phyloP scores from a whole-genome alignment of 2,888 invertebrate genomes.

The Prostheceraeus crozeri region DNA sequence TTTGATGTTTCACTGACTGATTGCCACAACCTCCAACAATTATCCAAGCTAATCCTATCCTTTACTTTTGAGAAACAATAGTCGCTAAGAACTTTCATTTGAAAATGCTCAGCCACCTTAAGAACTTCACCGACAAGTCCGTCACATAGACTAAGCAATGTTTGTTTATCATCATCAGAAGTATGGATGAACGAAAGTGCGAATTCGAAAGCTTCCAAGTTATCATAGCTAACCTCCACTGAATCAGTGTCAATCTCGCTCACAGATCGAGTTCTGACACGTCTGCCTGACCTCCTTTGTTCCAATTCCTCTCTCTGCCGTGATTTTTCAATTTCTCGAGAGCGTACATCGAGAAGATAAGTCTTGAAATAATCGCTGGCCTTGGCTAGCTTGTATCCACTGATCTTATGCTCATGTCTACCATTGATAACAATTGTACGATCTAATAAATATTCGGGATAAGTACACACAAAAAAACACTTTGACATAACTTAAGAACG shows the following conservation, averaged over 20 bases:
- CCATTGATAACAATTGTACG: conserved; percentile 16
- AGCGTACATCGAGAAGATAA: conserved; percentile 5
- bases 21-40: too few species aligned
- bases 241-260: conserved; percentile 26
- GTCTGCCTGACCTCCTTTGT: too few species aligned
- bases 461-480: conserved; percentile 21
- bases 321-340: conserved; percentile 7
- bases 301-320: not conserved
- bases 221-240: conserved; percentile 11
- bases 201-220: conserved; percentile 18
- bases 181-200: conserved; percentile 8
- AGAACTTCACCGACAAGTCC: not conserved
- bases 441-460: conserved; percentile 23
- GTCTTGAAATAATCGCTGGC: conserved; percentile 18
- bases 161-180: not conserved
- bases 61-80: conserved; percentile 9
- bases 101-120: not conserved
- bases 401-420: conserved; percentile 19
- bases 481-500: not conserved
- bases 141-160: not conserved
- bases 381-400: conserved; percentile 20
- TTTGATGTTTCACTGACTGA: too few species aligned
- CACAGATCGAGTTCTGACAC: not conserved
- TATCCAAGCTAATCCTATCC: not conserved
- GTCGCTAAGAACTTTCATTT: not conserved